Percentiles rank a stretch among this genome's conserved stretches.
Conservation (phyloP, 2,113 vertebrate genomes). For the Prionailurus viverrinus region DNA sequence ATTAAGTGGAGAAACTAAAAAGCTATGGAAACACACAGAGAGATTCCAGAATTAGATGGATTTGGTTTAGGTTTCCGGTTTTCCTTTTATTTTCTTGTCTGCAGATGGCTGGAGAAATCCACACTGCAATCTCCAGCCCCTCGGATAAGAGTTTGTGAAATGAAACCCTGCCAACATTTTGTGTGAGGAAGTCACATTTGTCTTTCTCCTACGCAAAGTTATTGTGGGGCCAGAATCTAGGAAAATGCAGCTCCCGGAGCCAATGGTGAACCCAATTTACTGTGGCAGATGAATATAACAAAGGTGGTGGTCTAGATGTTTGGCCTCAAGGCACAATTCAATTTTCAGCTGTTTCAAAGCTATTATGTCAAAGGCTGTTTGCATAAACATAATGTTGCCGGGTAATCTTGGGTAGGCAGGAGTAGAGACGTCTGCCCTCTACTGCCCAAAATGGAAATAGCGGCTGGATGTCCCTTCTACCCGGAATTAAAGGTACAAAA, state of each 20-base stretch:
- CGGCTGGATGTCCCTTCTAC: neutral
- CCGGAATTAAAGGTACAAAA: neutral
- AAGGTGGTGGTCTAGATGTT: conserved; percentile 92
- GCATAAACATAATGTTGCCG: conserved; percentile 89
- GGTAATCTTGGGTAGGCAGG: conserved; percentile 69
- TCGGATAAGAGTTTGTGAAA: conserved; percentile 83
- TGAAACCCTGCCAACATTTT: conserved; percentile 82
- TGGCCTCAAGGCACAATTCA: conserved; percentile 93
- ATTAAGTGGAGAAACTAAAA: conserved; percentile 81
- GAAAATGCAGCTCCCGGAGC: conserved; percentile 84
- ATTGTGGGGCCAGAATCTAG: conserved; percentile 85
- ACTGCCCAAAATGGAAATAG: conserved; percentile 74
- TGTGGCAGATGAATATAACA: conserved; percentile 91
- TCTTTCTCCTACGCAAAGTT: conserved; percentile 87
- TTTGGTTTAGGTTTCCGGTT: conserved; percentile 50
- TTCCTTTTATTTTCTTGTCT: conserved; percentile 83
- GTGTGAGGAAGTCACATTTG: conserved; percentile 85
- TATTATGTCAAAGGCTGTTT: conserved; percentile 93
- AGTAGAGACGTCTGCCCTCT: conserved; percentile 87
- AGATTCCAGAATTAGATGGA: conserved; percentile 77
- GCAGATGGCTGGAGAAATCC: conserved; percentile 83
- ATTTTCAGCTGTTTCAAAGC: conserved; percentile 93
- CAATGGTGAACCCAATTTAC: conserved; percentile 89
- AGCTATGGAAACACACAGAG: conserved; percentile 76
- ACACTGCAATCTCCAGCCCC: conserved; percentile 78